Evolutionary conservation across 2,797 vertebrate species (phyloP).

Genomic region (Chrosomus eos): DNA sequence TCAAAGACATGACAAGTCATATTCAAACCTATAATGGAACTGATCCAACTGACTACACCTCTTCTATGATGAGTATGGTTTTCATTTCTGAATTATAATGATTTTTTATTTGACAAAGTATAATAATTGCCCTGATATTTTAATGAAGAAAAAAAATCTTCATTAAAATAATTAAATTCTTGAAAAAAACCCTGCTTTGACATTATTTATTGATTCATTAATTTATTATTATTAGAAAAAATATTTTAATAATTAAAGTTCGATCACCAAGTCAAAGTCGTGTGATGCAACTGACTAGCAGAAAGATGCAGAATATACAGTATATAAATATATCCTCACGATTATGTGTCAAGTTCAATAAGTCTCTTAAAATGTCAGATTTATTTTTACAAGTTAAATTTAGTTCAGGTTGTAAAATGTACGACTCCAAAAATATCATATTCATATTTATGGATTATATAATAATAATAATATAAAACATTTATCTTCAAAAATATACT

Average conservation of each 20-base stretch:
- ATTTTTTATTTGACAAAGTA: not conserved
- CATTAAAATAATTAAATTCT: not conserved
- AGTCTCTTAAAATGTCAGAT: not conserved
- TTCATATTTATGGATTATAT: not conserved
- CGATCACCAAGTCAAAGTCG: not conserved
- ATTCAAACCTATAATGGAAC: not conserved
- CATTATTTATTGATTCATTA: not conserved
- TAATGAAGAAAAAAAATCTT: not conserved
- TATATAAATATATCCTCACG: not conserved
- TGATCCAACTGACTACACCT: not conserved
- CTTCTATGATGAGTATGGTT: not conserved
- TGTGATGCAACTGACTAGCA: not conserved
- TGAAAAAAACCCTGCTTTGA: not conserved
- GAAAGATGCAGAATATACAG: not conserved
- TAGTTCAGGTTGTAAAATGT: not conserved
- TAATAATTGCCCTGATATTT: not conserved
- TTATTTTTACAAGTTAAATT: not conserved
- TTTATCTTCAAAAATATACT: not conserved
- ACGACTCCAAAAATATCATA: not conserved
- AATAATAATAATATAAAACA: not conserved
- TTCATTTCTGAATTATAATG: not conserved
- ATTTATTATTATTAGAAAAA: not conserved
- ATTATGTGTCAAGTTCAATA: not conserved
- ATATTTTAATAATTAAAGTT: not conserved
- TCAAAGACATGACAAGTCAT: not conserved